These are phyloP conservation scores for Formica selysi DNA, from an alignment of 1,140 invertebrate genomes.

Conservation along the genomic window DNA sequence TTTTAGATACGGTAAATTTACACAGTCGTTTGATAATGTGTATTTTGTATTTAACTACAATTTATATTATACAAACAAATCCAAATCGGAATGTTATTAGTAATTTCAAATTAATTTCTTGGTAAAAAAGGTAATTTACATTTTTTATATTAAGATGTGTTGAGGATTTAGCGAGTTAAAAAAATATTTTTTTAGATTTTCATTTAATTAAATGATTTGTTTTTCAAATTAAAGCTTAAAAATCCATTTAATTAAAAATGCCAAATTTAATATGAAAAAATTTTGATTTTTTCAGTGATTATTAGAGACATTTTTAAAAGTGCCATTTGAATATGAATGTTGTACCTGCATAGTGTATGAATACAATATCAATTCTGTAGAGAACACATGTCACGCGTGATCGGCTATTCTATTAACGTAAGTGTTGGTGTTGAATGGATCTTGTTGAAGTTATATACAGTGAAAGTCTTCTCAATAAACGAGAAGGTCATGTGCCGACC, in stretches of 20 bases:
- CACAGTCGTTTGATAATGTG: not conserved
- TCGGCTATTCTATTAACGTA: conserved; percentile 62
- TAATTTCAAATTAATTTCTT: not conserved
- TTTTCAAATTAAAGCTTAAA: not conserved
- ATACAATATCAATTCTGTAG: conserved; percentile 38
- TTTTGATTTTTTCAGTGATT: not conserved
- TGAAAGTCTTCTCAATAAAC: conserved; percentile 80
- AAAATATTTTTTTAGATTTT: not conserved
- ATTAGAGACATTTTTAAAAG: conserved; percentile 11
- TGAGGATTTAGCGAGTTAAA: not conserved
- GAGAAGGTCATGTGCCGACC: conserved; percentile 79
- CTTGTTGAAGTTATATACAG: conserved; percentile 66
- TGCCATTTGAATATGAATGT: conserved; percentile 5
- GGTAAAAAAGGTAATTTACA: not conserved
- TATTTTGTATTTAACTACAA: conserved; percentile 6
- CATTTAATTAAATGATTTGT: not conserved
- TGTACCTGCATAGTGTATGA: not conserved
- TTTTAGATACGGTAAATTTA: not conserved
- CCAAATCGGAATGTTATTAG: not conserved
- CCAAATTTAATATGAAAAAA: not conserved
- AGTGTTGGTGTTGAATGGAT: conserved; percentile 69
- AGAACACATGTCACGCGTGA: conserved; percentile 67
- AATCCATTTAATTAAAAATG: not conserved
- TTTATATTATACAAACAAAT: not conserved
- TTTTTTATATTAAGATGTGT: not conserved